Evolutionary conservation across 2,888 invertebrate species (phyloP), one percentile per base, ranked within the genome.

Genomic region (Epistrophe grossulariae): DNA sequence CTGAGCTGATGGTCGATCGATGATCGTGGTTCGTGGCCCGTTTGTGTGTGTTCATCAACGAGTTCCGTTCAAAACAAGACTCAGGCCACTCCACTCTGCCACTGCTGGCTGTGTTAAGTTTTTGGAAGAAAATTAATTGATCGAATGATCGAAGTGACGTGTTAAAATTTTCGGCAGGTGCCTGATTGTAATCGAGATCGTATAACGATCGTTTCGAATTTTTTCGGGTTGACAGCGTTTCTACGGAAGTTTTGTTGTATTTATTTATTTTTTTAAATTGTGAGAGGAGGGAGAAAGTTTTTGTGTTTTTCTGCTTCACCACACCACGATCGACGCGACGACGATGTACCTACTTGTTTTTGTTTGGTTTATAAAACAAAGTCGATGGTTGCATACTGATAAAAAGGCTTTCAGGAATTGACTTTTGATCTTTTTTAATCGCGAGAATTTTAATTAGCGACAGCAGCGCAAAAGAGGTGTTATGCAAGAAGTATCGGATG

Each of bases 101-200:
- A 4, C 31, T 31, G 31, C 57, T 48, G 68, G 68, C 55, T 24
- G 40, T 40, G 45, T 52, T 72, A 78, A 73, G 64, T 43, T 74
- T 82, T 83, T 76, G 48, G 79, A 66, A 15, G 66, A 55, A 88
- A 88, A 88, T 88, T 88, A 88, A 88, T 88, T 88, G 88, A 88
- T 88, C 77, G 79, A 88, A 70, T 84, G 88, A 88, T 88, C 84
- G 88, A 84, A 88, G 80, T 84, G 88, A 88, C 83, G 88, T 88
- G 88, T 84, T 84, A 83, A 88, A 83, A 84, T 70, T 80, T 88
- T 84, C 84, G 88, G 88, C 84, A 88, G 88, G 84, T 88, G 83
- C 84, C 88, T 52, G 85, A 85, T 81, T 40, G 74, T 81, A 79
- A 85, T 85, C 85, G 59, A 48, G 74, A 79, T 85, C 68, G 68